Percentiles rank a stretch among this genome's conserved stretches.
Evolutionary conservation across 2,113 vertebrate genomes (phyloP).

Genomic region (Oplegnathus fasciatus): DNA sequence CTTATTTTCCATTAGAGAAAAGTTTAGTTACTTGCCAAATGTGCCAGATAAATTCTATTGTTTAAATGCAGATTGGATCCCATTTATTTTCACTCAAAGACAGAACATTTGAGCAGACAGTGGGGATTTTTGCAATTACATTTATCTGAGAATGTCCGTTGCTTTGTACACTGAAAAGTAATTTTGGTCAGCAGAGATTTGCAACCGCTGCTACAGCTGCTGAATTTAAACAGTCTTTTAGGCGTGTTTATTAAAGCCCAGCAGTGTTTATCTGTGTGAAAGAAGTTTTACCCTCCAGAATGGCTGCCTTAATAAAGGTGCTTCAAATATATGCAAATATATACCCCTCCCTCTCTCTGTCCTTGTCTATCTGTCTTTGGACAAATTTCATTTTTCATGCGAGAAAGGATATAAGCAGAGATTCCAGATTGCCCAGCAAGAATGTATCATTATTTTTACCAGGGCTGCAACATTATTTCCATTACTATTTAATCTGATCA

Average conservation of each 20-base stretch:
- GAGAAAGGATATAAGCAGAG: constrained; percentile 1
- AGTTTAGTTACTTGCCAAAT: constrained; percentile 53
- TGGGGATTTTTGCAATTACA: constrained; percentile 76
- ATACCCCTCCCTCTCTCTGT: constrained; percentile 25
- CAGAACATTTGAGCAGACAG: constrained; percentile 62
- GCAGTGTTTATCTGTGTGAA: constrained; percentile 62
- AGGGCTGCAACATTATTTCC: not conserved
- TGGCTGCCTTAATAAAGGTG: constrained; percentile 59
- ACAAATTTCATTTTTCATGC: constrained; percentile 54
- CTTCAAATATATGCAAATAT: constrained; percentile 69
- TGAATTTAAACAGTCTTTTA: constrained; percentile 74
- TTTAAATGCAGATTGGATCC: constrained; percentile 75
- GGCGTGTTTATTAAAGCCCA: constrained; percentile 66
- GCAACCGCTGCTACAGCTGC: constrained; percentile 43
- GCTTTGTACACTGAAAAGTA: constrained; percentile 69
- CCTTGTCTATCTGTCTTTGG: constrained; percentile 45
- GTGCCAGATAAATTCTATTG: constrained; percentile 63
- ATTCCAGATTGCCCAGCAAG: constrained; percentile 5
- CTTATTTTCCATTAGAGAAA: constrained; percentile 53
- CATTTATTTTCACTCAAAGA: constrained; percentile 61
- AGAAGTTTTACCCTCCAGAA: constrained; percentile 57
- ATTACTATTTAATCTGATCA: not conserved
- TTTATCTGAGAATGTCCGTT: constrained; percentile 75
- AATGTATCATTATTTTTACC: not conserved
- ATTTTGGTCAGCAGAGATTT: constrained; percentile 75